These are phyloP conservation scores for Euthynnus affinis DNA, from an alignment of 2,797 vertebrate genomes.

Conservation along the genomic window DNA sequence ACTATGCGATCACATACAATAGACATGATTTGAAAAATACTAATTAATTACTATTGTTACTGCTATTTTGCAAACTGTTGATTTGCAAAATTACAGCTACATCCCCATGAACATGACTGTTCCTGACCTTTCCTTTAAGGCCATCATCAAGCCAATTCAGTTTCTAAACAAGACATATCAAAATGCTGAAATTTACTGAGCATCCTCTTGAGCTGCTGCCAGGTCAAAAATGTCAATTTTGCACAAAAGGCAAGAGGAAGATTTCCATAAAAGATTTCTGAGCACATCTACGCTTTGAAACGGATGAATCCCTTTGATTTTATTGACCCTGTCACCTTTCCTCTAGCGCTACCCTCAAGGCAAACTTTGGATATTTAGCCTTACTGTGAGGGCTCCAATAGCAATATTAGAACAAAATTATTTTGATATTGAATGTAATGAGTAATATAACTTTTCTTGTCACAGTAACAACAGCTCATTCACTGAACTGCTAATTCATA, in stretches of 20 bases:
- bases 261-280: background rate
- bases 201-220: slow-evolving; percentile 6
- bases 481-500: background rate
- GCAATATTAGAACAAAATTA: background rate
- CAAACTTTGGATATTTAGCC: background rate
- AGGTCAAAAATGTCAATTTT: slow-evolving; percentile 24
- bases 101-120: too few relatives aligned
- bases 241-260: background rate
- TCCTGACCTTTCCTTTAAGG: background rate
- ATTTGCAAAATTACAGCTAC: too few relatives aligned
- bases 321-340: slow-evolving; percentile 9
- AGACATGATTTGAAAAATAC: background rate
- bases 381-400: background rate
- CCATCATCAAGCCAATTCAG: background rate
- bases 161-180: background rate
- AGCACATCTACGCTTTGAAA: background rate
- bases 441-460: background rate
- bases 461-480: slow-evolving; percentile 4
- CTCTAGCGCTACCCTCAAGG: background rate
- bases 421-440: background rate
- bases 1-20: background rate
- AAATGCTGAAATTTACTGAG: too few relatives aligned
- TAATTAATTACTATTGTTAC: background rate
- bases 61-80: too few relatives aligned
- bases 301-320: background rate